Conservation (phyloP, 2,797 vertebrate species). For the Sylvilagus floridanus region DNA sequence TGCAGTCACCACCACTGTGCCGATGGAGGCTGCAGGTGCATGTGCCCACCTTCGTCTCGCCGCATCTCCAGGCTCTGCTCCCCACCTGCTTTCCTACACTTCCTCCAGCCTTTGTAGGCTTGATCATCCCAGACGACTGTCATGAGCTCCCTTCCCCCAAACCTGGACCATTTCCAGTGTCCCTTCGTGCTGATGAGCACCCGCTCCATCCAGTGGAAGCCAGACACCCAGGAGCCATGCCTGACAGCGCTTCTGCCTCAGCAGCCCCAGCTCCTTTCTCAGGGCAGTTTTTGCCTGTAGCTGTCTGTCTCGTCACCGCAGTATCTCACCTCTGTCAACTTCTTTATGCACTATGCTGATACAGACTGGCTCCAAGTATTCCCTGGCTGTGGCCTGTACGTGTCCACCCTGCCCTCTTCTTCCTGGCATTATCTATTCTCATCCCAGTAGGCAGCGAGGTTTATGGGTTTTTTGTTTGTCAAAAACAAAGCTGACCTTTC, state of each 20-base stretch:
- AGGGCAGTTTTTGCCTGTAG: not conserved
- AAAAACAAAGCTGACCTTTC: not conserved
- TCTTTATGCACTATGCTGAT: not conserved
- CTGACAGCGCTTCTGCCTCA: not conserved
- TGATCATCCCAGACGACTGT: not conserved
- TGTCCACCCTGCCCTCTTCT: not conserved
- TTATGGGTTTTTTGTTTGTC: not conserved
- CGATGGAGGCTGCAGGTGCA: accelerated
- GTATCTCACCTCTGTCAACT: not conserved
- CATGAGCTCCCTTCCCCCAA: not conserved
- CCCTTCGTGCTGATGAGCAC: not conserved
- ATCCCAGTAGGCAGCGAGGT: not conserved
- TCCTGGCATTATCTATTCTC: not conserved
- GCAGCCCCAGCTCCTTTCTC: not conserved
- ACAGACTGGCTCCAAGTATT: not conserved
- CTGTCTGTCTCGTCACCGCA: not conserved
- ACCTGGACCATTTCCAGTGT: not conserved
- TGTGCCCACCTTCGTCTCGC: not conserved
- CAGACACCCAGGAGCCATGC: not conserved
- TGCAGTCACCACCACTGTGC: not conserved
- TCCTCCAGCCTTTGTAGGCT: not conserved
- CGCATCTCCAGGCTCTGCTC: not conserved
- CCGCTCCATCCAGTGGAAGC: not conserved
- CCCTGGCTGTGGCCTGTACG: not conserved
- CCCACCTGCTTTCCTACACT: not conserved